Base-by-base conservation (phyloP, 2,797 vertebrate species). In the Chelmon rostratus region DNA sequence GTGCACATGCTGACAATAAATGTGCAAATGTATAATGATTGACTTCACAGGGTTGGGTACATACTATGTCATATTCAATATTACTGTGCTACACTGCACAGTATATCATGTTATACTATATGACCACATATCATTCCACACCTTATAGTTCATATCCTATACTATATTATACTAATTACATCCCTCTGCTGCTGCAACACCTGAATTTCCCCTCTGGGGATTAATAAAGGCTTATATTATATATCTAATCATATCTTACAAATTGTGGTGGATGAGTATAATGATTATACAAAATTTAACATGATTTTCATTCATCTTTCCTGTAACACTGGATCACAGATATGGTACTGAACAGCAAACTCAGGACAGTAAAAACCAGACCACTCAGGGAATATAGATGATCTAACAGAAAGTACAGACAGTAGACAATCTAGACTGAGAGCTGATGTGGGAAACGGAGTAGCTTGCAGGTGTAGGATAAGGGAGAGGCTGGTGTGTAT, bases 391-490 rank as follows among this genome's bases (percentile, higher is more conserved):
- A 49, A 52, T 25, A 23, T 23, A 23, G 50, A 12, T 25, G 11
- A 52, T 25, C 23, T 5, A 6, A 52, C 5, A 2, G 1, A 47
- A 6, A 6, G 25, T 16, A 8, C 8, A 25, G 58, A 44, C 62
- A n/a, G 62, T 8, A 47, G 42, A 47, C 44, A 33, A 21, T 23
- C 37, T 23, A 38, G 19, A 25, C 33, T 12, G 25, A 54, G 35
- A 69, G 28, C 47, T 21, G 72, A 70, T 23, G n/a, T 13, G 35
- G 59, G 37, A 52, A 49, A 37, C 23, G 40, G 19, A 38, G 42
- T 3, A 31, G 49, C 8, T 31, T 12, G 18, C 49, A 33, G 40
- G 23, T 23, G 10, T 38, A 38, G 11, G 69, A 37, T 25, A 15
- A 57, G 33, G n/a, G n/a, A n/a, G 23, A 64, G 23, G 40, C 33